These are phyloP conservation scores for Calidris pygmaea DNA, from an alignment of 2,113 vertebrate species.

Conservation along the genomic window DNA sequence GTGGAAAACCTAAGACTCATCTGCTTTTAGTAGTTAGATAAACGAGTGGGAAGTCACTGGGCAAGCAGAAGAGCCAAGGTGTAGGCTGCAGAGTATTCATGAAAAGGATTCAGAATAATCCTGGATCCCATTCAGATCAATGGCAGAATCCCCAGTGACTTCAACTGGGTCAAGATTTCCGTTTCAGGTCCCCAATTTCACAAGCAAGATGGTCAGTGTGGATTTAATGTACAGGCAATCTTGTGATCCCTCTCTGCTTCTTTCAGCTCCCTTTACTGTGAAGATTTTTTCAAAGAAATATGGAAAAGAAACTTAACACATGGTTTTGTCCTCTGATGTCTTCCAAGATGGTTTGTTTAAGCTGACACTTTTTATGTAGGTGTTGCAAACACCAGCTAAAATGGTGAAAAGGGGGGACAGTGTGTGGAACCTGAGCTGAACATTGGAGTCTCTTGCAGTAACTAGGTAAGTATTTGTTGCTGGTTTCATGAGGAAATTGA, in stretches of 20 bases:
- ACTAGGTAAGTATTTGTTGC: constrained; percentile 51
- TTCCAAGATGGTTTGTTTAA: constrained; percentile 19
- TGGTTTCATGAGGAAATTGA: constrained; percentile 60
- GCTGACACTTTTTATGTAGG: not conserved
- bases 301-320: not conserved
- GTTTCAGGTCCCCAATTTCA: not conserved
- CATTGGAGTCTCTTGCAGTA: not conserved
- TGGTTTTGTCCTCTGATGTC: not conserved
- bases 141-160: not conserved
- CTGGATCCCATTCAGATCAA: not conserved
- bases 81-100: not conserved
- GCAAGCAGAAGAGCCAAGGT: not conserved
- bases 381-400: not conserved
- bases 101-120: not conserved
- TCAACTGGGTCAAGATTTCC: not conserved
- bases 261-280: not conserved
- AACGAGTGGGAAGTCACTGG: not conserved
- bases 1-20: not conserved
- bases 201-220: not conserved
- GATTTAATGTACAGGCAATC: not conserved
- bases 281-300: not conserved
- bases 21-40: not conserved
- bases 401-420: not conserved
- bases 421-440: not conserved
- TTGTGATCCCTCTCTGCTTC: not conserved